Conservation (phyloP, 2,113 vertebrate genomes). For the Cryptoleucopteryx plumbea region DNA sequence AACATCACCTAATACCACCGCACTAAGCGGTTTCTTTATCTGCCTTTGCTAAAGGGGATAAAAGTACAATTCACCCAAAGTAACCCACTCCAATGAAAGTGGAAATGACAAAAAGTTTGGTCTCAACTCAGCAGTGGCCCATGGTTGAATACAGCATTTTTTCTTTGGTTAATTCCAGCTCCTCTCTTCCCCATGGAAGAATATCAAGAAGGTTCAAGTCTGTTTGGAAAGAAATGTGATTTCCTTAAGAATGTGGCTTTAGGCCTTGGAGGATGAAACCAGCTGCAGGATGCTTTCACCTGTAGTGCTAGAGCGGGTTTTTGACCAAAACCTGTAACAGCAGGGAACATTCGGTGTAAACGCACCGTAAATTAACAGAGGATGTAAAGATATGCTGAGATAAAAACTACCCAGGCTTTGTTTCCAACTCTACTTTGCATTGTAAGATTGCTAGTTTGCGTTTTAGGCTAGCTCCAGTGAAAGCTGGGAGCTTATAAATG, state of each 20-base stretch:
- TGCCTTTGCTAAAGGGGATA: neutral
- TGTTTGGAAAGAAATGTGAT: neutral
- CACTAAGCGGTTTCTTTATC: neutral
- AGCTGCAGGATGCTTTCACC: neutral
- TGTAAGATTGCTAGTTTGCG: neutral
- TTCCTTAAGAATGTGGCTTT: neutral
- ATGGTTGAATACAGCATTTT: neutral
- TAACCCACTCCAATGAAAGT: neutral
- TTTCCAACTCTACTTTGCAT: neutral
- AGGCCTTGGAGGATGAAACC: neutral
- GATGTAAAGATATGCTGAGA: neutral
- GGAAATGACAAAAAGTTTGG: neutral
- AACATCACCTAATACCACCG: neutral
- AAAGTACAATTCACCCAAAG: neutral
- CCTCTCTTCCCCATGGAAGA: neutral
- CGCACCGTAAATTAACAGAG: neutral
- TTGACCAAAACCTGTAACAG: neutral
- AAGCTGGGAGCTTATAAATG: neutral
- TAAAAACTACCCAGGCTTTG: neutral
- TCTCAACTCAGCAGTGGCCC: neutral
- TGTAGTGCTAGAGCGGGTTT: neutral
- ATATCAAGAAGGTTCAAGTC: neutral
- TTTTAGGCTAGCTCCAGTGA: neutral
- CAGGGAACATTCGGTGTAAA: neutral
- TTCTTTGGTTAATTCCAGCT: neutral